phyloP scores from a whole-genome alignment of 2,113 vertebrate genomes.

The Nothobranchius kuhntae region DNA sequence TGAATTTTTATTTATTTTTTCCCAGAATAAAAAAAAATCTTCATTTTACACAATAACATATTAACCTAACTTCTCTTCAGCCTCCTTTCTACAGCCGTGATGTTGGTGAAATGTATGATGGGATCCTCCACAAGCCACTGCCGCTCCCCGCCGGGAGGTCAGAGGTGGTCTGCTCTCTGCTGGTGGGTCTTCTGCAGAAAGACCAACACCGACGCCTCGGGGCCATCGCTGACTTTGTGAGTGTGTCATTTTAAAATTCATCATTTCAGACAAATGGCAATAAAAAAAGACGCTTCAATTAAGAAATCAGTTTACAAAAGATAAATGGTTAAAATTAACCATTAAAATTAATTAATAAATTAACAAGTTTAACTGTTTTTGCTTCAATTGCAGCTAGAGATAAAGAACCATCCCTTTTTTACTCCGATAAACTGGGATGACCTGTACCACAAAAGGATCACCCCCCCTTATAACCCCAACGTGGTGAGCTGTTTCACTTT shows the following conservation, averaged over 20 bases:
- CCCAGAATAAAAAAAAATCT: too few species aligned
- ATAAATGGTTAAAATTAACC: too few species aligned
- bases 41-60: too few species aligned
- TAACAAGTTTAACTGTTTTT: conserved; percentile 1
- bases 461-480: conserved; percentile 94
- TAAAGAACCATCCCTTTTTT: conserved; percentile 95
- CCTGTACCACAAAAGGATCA: conserved; percentile 93
- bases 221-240: conserved; percentile 94
- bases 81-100: conserved; percentile 96
- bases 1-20: too few species aligned
- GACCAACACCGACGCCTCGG: conserved; percentile 90
- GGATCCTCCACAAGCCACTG: conserved; percentile 90
- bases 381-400: conserved; percentile 84
- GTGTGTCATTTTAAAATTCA: conserved; percentile 37
- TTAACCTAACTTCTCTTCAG: conserved; percentile 62
- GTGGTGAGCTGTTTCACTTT: conserved; percentile 84
- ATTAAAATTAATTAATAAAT: too few species aligned
- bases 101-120: conserved; percentile 94
- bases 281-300: too few species aligned
- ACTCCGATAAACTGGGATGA: conserved; percentile 97
- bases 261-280: too few species aligned
- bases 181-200: conserved; percentile 92
- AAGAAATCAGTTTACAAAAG: too few species aligned
- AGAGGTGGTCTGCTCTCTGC: conserved; percentile 86
- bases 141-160: conserved; percentile 89